Conservation (phyloP, 53 echinoderm and acorn worm species). For the Mesocentrotus franciscanus region DNA sequence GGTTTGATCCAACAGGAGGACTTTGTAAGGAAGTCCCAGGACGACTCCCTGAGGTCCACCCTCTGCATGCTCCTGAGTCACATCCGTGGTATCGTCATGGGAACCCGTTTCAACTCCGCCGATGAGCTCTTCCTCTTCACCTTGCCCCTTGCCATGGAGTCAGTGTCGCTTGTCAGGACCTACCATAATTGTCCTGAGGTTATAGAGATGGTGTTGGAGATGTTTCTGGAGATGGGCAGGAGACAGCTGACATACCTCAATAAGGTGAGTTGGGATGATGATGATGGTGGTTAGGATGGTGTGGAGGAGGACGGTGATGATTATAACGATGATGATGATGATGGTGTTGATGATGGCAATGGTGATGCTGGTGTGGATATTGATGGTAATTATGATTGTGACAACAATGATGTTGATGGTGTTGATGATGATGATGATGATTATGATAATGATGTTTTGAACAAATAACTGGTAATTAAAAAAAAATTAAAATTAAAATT, state of each 20-base stretch:
- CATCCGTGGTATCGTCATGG: conserved; percentile 85
- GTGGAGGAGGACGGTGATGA: neutral
- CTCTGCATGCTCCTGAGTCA: conserved; percentile 82
- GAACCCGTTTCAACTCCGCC: conserved; percentile 81
- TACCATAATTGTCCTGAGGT: conserved; percentile 89
- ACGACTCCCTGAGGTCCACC: conserved; percentile 72
- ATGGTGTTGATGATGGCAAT: neutral
- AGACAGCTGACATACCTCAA: conserved; percentile 86
- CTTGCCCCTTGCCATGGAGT: conserved; percentile 86
- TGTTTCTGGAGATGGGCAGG: conserved; percentile 89
- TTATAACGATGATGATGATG: neutral
- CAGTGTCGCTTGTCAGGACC: conserved; percentile 82
- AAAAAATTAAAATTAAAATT: too few species aligned
- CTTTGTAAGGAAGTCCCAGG: conserved; percentile 79
- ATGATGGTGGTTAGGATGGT: neutral
- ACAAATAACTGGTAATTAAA: too few species aligned
- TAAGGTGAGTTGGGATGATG: conserved; percentile 72
- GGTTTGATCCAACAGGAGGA: conserved; percentile 85
- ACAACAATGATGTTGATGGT: neutral
- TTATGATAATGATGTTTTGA: neutral
- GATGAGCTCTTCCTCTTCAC: conserved; percentile 79
- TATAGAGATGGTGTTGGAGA: conserved; percentile 82
- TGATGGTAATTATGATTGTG: neutral
- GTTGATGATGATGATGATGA: neutral
- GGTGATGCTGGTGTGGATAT: neutral